These are phyloP conservation scores for Andrena bicolor DNA, from an alignment of 2,888 invertebrate genomes.

Conservation along the genomic window DNA sequence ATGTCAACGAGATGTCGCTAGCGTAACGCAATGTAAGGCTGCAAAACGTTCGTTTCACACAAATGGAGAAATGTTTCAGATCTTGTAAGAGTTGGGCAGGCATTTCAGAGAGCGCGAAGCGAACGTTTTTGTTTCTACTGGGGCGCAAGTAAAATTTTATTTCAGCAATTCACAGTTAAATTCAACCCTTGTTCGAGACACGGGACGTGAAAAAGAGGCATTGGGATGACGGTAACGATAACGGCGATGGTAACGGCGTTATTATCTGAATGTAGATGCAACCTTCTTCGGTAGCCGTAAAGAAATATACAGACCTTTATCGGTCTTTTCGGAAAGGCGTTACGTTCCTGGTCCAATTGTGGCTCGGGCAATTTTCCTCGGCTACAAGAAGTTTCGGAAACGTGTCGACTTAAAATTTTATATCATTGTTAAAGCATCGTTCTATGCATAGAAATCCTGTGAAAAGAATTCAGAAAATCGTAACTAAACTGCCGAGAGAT, in stretches of 20 bases:
- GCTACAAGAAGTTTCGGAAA: no score
- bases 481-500: neutral
- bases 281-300: slow-evolving; percentile 20
- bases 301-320: slow-evolving; percentile 42
- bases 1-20: slow-evolving; percentile 18
- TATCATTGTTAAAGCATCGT: neutral
- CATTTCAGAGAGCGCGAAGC: slow-evolving; percentile 4
- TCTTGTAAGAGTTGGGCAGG: slow-evolving; percentile 12
- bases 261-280: slow-evolving; percentile 52
- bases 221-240: slow-evolving; percentile 39
- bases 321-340: neutral
- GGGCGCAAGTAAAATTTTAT: slow-evolving; percentile 44
- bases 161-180: slow-evolving; percentile 40
- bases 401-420: neutral
- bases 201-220: neutral
- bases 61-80: slow-evolving; percentile 12
- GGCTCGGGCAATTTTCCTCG: neutral
- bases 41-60: slow-evolving; percentile 13
- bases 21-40: slow-evolving; percentile 23
- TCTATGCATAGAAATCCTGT: neutral
- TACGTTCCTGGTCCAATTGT: neutral
- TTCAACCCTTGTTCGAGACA: slow-evolving; percentile 3
- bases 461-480: neutral
- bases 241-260: slow-evolving; percentile 39
- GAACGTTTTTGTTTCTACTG: slow-evolving; percentile 2